phyloP scores from a whole-genome alignment of 2,797 vertebrate species.

The Paguma larvata region DNA sequence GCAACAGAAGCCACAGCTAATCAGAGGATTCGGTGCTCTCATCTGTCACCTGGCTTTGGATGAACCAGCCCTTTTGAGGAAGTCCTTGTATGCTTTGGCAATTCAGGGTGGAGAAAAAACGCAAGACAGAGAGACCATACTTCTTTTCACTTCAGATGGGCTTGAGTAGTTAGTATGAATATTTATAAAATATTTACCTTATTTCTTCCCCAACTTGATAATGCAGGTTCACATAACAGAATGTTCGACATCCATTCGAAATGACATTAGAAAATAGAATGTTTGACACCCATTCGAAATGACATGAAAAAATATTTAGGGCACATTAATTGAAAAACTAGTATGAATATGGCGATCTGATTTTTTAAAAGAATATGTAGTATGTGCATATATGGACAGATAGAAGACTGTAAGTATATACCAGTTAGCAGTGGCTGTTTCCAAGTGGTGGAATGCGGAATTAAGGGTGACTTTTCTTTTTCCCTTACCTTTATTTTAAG shows the following conservation, averaged over 20 bases:
- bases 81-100: neutral
- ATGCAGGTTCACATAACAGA: neutral
- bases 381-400: neutral
- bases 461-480: slow-evolving; percentile 37
- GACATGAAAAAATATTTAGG: slow-evolving; percentile 8
- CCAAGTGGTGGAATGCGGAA: neutral
- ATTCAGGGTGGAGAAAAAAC: neutral
- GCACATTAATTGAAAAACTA: slow-evolving; percentile 3
- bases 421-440: neutral
- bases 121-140: neutral
- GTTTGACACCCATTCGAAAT: slow-evolving; percentile 9
- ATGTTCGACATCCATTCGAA: slow-evolving; percentile 21
- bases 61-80: neutral
- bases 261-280: neutral
- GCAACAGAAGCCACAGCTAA: neutral
- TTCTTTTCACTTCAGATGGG: neutral
- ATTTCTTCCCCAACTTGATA: slow-evolving; percentile 18
- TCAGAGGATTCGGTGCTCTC: neutral
- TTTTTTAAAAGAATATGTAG: slow-evolving; percentile 2
- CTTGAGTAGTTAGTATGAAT: neutral
- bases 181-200: slow-evolving; percentile 40
- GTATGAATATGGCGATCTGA: neutral
- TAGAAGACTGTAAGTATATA: neutral
- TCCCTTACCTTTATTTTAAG: slow-evolving; percentile 31
- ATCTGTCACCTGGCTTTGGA: neutral